Evolutionary conservation across 2,113 vertebrate species (phyloP).

Genomic region (Alethe diademata): DNA sequence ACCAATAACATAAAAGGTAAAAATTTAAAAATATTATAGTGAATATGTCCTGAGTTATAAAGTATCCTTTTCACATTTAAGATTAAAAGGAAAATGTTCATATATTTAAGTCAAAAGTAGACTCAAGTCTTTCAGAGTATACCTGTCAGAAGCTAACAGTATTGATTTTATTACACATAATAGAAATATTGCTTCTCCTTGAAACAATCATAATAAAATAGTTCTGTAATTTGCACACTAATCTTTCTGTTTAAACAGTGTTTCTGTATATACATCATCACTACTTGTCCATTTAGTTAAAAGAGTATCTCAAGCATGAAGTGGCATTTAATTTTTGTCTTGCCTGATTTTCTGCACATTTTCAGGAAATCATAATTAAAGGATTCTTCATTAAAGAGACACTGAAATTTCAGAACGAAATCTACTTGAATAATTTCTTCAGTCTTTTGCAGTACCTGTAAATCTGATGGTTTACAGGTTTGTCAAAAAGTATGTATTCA

Average conservation of each 20-base stretch:
- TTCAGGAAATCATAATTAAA: background rate
- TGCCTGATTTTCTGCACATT: background rate
- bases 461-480: background rate
- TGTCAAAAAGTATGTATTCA: background rate
- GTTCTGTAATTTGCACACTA: background rate
- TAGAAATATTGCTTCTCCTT: background rate
- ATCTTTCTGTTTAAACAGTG: background rate
- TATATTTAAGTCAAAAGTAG: background rate
- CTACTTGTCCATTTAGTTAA: background rate
- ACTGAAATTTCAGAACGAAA: background rate
- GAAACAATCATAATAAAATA: background rate
- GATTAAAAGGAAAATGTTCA: background rate
- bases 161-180: background rate
- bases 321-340: background rate
- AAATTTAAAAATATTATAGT: background rate
- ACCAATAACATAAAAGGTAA: background rate
- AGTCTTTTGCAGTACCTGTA: background rate
- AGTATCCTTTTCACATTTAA: background rate
- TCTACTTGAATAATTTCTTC: background rate
- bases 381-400: background rate
- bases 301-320: background rate
- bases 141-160: background rate
- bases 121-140: background rate
- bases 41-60: background rate
- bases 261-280: background rate